A percentile compares a stretch with the other conserved stretches of the same genome.
Evolutionary conservation across 1,140 invertebrate species (phyloP).

Genomic region (Pinna nobilis): DNA sequence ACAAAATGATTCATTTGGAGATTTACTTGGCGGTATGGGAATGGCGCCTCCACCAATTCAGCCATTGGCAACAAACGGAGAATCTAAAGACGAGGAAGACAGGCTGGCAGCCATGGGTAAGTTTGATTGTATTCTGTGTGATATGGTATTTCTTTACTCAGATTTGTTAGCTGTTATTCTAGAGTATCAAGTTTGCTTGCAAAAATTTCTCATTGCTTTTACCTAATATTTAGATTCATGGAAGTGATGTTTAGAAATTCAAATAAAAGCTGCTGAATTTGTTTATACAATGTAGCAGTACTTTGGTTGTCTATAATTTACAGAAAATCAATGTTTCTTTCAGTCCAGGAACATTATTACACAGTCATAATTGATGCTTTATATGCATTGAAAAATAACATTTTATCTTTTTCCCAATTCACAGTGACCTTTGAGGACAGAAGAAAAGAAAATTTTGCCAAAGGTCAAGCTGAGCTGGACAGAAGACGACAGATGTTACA

Average conservation of each 20-base stretch:
- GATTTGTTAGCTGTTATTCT: too few relatives aligned
- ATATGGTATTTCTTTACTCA: too few relatives aligned
- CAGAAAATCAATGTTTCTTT: neutral
- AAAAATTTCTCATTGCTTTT: too few relatives aligned
- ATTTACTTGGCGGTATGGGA: slow-evolving; percentile 63
- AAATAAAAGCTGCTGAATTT: too few relatives aligned
- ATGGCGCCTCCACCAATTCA: slow-evolving; percentile 53
- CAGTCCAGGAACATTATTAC: neutral
- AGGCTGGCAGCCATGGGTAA: slow-evolving; percentile 2
- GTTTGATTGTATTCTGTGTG: too few relatives aligned
- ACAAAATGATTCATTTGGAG: slow-evolving; percentile 65
- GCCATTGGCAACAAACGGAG: slow-evolving; percentile 48
- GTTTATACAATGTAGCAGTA: too few relatives aligned
- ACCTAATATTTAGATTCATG: too few relatives aligned
- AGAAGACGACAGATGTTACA: slow-evolving; percentile 89
- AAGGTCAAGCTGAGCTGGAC: slow-evolving; percentile 98
- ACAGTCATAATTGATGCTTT: neutral
- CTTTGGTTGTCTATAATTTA: too few relatives aligned
- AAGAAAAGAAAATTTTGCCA: slow-evolving; percentile 97
- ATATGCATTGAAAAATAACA: neutral
- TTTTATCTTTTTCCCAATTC: slow-evolving; percentile 12
- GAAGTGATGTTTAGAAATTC: too few relatives aligned
- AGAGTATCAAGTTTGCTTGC: too few relatives aligned
- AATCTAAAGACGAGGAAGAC: slow-evolving; percentile 50
- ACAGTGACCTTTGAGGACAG: slow-evolving; percentile 96